Percentiles rank a stretch among this genome's conserved stretches.
These are phyloP conservation scores for Ferrisia virgata DNA, from an alignment of 2,888 invertebrate genomes.

Conservation along the genomic window DNA sequence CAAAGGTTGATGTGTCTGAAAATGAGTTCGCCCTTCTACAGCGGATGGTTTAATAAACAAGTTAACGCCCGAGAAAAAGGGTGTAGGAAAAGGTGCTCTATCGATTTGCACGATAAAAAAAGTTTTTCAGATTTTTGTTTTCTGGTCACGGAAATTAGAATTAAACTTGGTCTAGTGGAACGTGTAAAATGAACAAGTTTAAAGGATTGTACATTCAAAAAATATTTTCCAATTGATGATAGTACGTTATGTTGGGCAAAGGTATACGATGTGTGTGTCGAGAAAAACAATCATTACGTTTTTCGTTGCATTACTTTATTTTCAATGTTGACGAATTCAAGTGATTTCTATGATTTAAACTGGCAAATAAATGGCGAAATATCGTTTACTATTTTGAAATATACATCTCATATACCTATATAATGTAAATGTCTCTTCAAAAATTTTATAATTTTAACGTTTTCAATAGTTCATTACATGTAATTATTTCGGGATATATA, in stretches of 20 bases:
- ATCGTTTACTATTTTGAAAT: too few relatives aligned
- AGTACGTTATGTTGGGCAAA: background rate
- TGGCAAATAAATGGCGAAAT: too few relatives aligned
- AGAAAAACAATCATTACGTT: background rate
- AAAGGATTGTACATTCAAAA: background rate
- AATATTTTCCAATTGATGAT: background rate
- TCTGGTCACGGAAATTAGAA: slow-evolving; percentile 1
- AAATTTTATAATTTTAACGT: too few relatives aligned
- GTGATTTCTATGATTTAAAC: too few relatives aligned
- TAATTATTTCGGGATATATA: too few relatives aligned
- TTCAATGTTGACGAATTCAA: background rate
- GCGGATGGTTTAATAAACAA: slow-evolving; percentile 19
- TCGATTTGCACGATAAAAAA: slow-evolving; percentile 6
- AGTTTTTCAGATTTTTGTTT: background rate
- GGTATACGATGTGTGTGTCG: background rate
- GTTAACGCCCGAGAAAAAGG: slow-evolving; percentile 26
- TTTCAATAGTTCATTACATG: too few relatives aligned
- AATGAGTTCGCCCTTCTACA: slow-evolving; percentile 20
- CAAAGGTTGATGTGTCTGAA: slow-evolving; percentile 30
- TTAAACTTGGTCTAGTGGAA: background rate
- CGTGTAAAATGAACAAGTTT: background rate
- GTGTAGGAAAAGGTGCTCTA: slow-evolving; percentile 18
- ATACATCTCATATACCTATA: too few relatives aligned
- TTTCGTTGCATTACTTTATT: background rate
- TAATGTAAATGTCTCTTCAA: too few relatives aligned